phyloP scores from a whole-genome alignment of 2,797 vertebrate genomes.

The Labeo calbasu region DNA sequence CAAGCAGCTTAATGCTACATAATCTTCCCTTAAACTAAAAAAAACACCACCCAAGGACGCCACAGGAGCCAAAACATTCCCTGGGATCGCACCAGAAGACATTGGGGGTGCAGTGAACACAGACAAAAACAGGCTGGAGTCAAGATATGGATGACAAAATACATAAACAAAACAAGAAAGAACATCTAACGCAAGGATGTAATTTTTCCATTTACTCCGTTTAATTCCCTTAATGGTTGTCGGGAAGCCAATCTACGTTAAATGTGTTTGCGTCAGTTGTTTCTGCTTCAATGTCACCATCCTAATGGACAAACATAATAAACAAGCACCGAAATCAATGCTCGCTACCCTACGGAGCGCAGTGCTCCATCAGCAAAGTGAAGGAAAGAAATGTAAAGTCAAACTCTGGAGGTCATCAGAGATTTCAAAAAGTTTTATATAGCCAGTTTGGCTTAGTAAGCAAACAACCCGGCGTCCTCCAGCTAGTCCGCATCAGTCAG shows the following conservation, averaged over 20 bases:
- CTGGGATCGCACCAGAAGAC: background rate
- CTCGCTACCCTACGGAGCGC: background rate
- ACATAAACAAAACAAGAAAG: slow-evolving; percentile 54
- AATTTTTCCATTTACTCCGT: slow-evolving; percentile 10
- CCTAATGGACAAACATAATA: slow-evolving; percentile 32
- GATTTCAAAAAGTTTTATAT: slow-evolving; percentile 61
- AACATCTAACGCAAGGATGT: background rate
- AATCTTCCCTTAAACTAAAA: slow-evolving; percentile 72
- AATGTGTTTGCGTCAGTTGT: slow-evolving; percentile 70
- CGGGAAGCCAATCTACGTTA: slow-evolving; percentile 32
- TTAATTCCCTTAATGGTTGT: slow-evolving; percentile 60
- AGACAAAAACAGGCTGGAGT: slow-evolving; percentile 7
- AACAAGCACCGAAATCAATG: slow-evolving; percentile 46
- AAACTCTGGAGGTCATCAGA: slow-evolving; percentile 46
- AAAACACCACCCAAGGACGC: slow-evolving; percentile 64
- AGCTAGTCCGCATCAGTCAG: slow-evolving; percentile 64
- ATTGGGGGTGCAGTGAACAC: background rate
- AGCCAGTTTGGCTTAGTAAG: slow-evolving; percentile 60
- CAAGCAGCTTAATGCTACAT: slow-evolving; percentile 73
- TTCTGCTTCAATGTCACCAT: slow-evolving; percentile 69
- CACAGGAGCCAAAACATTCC: slow-evolving; percentile 44
- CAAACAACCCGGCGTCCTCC: slow-evolving; percentile 59
- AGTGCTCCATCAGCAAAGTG: slow-evolving; percentile 51
- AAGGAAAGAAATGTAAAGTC: slow-evolving; percentile 6
- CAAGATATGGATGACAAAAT: slow-evolving; percentile 22